Base-by-base conservation (phyloP, 2,113 vertebrate genomes). In the Sarotherodon lohbergeri region DNA sequence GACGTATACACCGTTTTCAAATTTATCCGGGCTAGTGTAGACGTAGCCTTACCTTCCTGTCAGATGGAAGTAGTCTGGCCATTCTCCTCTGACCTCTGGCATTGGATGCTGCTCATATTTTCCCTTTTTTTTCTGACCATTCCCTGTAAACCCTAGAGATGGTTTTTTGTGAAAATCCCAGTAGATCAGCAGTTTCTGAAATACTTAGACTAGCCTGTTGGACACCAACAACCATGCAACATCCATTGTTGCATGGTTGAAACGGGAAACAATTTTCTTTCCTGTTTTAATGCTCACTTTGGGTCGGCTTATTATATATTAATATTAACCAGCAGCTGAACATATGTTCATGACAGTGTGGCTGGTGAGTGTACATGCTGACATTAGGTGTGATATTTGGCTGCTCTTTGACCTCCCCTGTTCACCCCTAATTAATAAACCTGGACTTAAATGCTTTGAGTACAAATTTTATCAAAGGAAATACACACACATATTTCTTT, bases 401-500 rank as follows among this genome's bases (percentile, higher is more conserved):
- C 61, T 66, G 66, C 66, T 71, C 22, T 43, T 43, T 46, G 34
- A 66, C 61, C 34, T n/a, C 10, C 17, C 32, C 6, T n/a, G 32
- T 36, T 34, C 32, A 0, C 10, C 10, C 9, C 6, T n/a, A 66
- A 6, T 17, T 73, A 27, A 17, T 17, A 73, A 24, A 6, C 22
- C 39, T 73, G 39, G 41, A 48, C 22, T 48, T 73, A 73, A 46
- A 73, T 46, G 41, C 24, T 29, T 7, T 48, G 14, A 76, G 48
- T 48, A 76, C 22, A 48, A 76, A 76, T 48, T 17, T 76, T 76
- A 29, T 46, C 41, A 29, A 22, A 17, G 9, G 41, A 27, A 73
- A 76, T 17, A 19, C 41, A 73, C 5, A 27, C 0, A 0, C 48
- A 29, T 7, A 46, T 48, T 29, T 76, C 24, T 29, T 76, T 1